Evolutionary conservation across 2,888 invertebrate genomes (phyloP), one percentile per base, ranked within the genome.

Genomic region (Calameuta filiformis): DNA sequence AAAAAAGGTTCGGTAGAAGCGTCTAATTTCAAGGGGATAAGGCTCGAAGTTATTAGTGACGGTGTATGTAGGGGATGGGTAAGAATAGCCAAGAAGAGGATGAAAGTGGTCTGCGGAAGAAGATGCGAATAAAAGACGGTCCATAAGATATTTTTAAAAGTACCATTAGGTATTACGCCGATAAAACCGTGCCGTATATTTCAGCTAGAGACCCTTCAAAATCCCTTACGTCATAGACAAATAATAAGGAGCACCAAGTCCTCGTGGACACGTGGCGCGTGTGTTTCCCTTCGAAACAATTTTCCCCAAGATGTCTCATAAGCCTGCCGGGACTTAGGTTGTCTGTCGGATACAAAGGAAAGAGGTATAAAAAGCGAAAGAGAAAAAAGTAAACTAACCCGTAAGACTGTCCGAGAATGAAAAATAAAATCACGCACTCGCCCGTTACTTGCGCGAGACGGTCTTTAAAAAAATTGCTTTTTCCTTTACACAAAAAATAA

Each of bases 21-120:
- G 69, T 69, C 69, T 69, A 69, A 69, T 69, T 69, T 69, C 40
- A 40, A 33, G 69, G 69, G 69, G 69, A 69, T 69, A 69, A 69
- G 69, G 30, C 69, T 30, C 69, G 30, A n/a, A 33, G 69, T 69
- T 69, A 69, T 69, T 69, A 33, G 69, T 69, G 30, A 33, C 33
- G 6, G 40, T 15, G 40, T 40, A 40, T 40, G 15, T 15, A 15
- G 37, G 11, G 35, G 12, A 12, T 3, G 0, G 15, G 40, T 15
- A 40, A 40, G 40, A 40, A 15, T 40, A 40, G 40, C 15, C 11
- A 15, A 30, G 69, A 69, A 6, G 30, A 69, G 69, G 69, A 33
- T 2, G 30, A 15, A 69, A 69, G 12, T 15, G 15, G 40, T 40
- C 4, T 15, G 15, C 1, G 40, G 15, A 69, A 30, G 23, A 12